Base-by-base conservation (phyloP, 64 coral and sea anemone species). In the Hydrozoanthus tunicans region DNA sequence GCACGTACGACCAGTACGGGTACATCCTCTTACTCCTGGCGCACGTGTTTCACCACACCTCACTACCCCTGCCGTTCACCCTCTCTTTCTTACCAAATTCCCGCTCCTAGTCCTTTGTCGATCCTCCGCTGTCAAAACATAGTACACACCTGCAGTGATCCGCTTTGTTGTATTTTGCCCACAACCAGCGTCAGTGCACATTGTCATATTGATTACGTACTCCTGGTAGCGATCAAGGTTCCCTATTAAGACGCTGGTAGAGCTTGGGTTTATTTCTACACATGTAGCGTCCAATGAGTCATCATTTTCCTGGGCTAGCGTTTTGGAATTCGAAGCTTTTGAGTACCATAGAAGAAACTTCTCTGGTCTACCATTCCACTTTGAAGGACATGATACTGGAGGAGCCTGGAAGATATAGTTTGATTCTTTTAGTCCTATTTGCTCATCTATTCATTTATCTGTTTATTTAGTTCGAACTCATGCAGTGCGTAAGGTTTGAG, bases 181-280 rank as follows among this genome's bases (percentile, higher is more conserved):
- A 85, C 82, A 85, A 4, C 82, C 82, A 24, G 82, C 64, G 11
- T 85, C 82, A 24, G 82, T 85, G 7, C 82, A 85, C 82, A 85
- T 85, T 13, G 52, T 4, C 9, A 85, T 8, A 1, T 0, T 26
- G 51, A 85, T 53, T 3, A 0, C 12, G 82, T 85, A 85, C 3
- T 70, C 65, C 53, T 70, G 82, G 65, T 6, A 85, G 57, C 64
- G 64, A 70, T 17, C 43, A 85, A 85, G 82, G 14, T 70, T 7
- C 32, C 82, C 9, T 67, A 85, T 85, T 52, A 70, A 14, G 56
- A 51, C 53, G 24, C 64, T 85, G 51, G 17, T 85, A 23, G 82
- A 13, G 64, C 9, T 85, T 5, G 82, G 63, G 6, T 6, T 55
- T 70, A 85, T 25, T 9, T 70, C 54, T 5, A 85, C 17, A 70